Evolutionary conservation across 2,797 vertebrate species (phyloP).

Genomic region (Distichodus sexfasciatus): DNA sequence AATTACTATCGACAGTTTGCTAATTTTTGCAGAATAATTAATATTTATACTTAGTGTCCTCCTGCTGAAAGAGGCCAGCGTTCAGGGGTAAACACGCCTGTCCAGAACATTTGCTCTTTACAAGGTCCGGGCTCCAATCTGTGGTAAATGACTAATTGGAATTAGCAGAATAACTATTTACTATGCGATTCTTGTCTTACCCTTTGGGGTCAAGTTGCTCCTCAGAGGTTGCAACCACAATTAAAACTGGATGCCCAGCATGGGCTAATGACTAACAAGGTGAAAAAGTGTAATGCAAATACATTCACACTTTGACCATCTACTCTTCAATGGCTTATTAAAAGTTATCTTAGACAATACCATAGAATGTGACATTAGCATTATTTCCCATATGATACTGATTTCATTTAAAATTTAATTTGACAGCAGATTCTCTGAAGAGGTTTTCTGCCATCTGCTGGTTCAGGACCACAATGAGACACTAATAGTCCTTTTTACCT

Average conservation of each 20-base stretch:
- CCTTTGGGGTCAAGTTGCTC: slow-evolving; percentile 47
- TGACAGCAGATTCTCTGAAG: not conserved
- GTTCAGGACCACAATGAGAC: not conserved
- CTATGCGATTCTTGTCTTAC: slow-evolving; percentile 25
- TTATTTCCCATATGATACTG: not conserved
- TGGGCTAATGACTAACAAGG: slow-evolving; percentile 46
- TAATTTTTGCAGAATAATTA: slow-evolving; percentile 74
- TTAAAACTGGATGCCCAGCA: slow-evolving; percentile 30
- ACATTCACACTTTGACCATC: not conserved
- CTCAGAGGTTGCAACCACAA: slow-evolving; percentile 22
- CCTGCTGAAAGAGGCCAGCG: slow-evolving; percentile 44
- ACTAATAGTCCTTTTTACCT: not conserved
- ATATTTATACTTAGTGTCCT: slow-evolving; percentile 62
- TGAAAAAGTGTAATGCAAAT: slow-evolving; percentile 15
- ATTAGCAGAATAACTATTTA: slow-evolving; percentile 47
- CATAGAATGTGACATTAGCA: not conserved
- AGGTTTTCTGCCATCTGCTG: slow-evolving; percentile 28
- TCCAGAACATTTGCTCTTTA: slow-evolving; percentile 42
- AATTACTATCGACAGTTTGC: slow-evolving; percentile 72
- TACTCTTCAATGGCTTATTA: not conserved
- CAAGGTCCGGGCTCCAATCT: slow-evolving; percentile 19
- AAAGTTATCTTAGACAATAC: not conserved
- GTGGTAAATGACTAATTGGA: slow-evolving; percentile 53
- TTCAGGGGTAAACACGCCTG: slow-evolving; percentile 53
- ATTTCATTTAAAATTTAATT: not conserved